These are phyloP conservation scores for Synergus umbraculus DNA, from an alignment of 2,888 invertebrate species.

Conservation along the genomic window DNA sequence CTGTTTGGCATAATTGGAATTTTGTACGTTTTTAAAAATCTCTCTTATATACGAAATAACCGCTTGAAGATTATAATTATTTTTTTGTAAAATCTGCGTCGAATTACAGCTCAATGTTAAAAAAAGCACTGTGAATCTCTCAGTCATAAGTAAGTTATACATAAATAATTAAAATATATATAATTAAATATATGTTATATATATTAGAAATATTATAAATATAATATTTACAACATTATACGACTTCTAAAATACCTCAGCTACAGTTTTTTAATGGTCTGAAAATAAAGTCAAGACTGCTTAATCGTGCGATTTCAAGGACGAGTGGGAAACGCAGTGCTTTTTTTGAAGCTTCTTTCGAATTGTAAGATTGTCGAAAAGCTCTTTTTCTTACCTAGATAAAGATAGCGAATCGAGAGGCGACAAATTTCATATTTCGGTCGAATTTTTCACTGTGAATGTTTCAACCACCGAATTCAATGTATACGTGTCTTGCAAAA, in stretches of 20 bases:
- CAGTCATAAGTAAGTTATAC: constrained; percentile 31
- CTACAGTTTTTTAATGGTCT: constrained; percentile 46
- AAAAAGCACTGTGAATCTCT: constrained; percentile 10
- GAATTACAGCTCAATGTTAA: not conserved
- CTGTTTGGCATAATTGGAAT: constrained; percentile 53
- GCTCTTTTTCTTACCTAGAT: constrained; percentile 41
- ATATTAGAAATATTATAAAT: constrained; percentile 12
- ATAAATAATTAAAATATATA: constrained; percentile 2
- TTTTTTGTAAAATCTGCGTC: constrained; percentile 16
- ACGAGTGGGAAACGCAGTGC: constrained; percentile 23
- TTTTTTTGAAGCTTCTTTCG: constrained; percentile 41
- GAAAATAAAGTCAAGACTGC: constrained; percentile 28
- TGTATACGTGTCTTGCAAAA: constrained; percentile 22
- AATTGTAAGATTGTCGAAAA: constrained; percentile 33
- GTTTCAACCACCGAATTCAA: constrained; percentile 18
- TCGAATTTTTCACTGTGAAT: constrained; percentile 3
- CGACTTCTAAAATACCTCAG: constrained; percentile 36
- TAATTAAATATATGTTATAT: constrained; percentile 17
- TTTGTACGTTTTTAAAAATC: constrained; percentile 60
- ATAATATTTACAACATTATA: constrained; percentile 26
- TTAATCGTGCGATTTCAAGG: constrained; percentile 31
- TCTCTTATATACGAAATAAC: constrained; percentile 31
- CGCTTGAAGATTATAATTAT: constrained; percentile 40
- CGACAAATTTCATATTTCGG: constrained; percentile 17
- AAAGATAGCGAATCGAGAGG: constrained; percentile 7